phyloP scores from a whole-genome alignment of 2,113 vertebrate genomes.

The Ranitomeya imitator region DNA sequence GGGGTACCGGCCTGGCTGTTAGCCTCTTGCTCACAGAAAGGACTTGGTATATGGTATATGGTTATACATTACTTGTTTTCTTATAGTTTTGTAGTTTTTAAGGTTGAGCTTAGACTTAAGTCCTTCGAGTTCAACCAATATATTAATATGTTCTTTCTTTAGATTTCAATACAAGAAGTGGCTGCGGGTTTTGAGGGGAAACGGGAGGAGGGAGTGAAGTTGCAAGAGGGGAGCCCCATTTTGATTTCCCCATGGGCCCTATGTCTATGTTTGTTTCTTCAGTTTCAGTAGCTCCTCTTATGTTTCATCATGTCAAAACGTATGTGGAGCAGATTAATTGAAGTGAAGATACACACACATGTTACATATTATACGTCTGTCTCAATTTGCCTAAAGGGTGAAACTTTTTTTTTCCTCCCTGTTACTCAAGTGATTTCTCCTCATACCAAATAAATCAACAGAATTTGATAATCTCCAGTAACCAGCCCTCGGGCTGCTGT shows the following conservation, averaged over 20 bases:
- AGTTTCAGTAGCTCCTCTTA: slow-evolving; percentile 1
- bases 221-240: background rate
- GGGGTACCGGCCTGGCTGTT: no score
- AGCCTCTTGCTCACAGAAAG: no score
- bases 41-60: background rate
- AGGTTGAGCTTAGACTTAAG: no score
- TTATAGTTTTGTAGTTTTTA: no score
- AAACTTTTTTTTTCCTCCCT: slow-evolving; percentile 25
- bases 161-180: background rate
- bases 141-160: background rate
- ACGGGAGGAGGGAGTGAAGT: background rate
- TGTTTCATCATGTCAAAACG: slow-evolving; percentile 6
- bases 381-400: slow-evolving; percentile 11
- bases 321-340: background rate
- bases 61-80: background rate
- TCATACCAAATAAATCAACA: slow-evolving; percentile 48
- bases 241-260: background rate
- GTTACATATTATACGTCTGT: slow-evolving; percentile 23
- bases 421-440: slow-evolving; percentile 18
- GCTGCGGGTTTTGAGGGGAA: background rate
- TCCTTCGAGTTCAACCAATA: no score
- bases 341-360: slow-evolving; percentile 2
- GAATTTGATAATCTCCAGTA: slow-evolving; percentile 48
- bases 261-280: background rate
- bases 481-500: background rate